Conservation (phyloP, 2,113 vertebrate species). For the Sorex fumeus region DNA sequence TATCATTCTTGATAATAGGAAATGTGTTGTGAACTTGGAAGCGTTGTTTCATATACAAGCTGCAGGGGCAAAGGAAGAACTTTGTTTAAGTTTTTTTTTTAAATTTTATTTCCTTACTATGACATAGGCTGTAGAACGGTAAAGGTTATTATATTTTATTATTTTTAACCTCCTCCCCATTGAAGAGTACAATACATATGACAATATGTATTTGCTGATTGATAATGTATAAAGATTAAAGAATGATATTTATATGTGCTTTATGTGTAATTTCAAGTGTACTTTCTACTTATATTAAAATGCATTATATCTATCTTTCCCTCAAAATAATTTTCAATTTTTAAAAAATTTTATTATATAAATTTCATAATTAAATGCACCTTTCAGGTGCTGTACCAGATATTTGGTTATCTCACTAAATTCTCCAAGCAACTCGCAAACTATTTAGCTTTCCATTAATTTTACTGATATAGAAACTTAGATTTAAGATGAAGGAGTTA, state of each 20-base stretch:
- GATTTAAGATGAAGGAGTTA: neutral
- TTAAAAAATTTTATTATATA: neutral
- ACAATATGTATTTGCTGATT: neutral
- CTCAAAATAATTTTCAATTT: neutral
- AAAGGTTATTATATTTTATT: neutral
- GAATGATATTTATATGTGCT: too few species aligned
- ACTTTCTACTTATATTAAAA: constrained; percentile 25
- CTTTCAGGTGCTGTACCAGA: neutral
- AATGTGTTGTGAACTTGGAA: neutral
- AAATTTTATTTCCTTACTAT: neutral
- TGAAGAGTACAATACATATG: neutral
- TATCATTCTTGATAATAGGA: neutral
- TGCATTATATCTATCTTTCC: neutral
- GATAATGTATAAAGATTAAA: neutral
- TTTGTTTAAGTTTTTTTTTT: neutral
- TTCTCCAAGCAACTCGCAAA: neutral
- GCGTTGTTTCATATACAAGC: neutral
- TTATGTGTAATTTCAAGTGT: neutral
- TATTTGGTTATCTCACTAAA: constrained; percentile 8
- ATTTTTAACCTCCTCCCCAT: neutral
- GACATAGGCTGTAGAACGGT: neutral
- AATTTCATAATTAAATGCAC: neutral
- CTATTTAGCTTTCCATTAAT: neutral
- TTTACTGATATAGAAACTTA: constrained; percentile 14
- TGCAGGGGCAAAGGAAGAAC: neutral